Base-by-base conservation (phyloP, 1,140 invertebrate species). In the Drosophila leontia region DNA sequence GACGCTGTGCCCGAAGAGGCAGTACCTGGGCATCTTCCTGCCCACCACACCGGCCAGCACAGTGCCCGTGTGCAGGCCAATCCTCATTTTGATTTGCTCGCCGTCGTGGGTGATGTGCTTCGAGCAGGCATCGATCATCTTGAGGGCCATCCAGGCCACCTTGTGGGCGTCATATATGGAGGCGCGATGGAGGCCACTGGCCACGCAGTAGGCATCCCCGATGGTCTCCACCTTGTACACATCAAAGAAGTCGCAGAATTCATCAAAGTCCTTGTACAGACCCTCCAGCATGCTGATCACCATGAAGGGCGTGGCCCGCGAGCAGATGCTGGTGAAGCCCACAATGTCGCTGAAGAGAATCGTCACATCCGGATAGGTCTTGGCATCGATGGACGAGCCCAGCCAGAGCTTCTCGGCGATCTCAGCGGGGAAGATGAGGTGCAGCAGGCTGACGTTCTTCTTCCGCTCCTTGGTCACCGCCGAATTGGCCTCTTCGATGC, bases 151-250 rank as follows among this genome's bases (percentile, higher is more conserved):
- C 97, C 97, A 99, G 23, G 97, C 97, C 37, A 98, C 98, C 94
- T 98, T 97, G 64, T 98, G 97, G 9, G 98, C 98, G 93, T 99
- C 98, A 56, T 91, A 93, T 42, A 91, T 91, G 37, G 91, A 92
- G 50, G 96, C 97, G 78, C 96, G 95, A 91, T 99, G 97, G 9
- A 99, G 93, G 3, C 98, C 98, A 69, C 97, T 97, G 1, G 97
- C 98, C 4, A 98, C 97, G 92, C 98, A 98, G 92, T 99, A 99
- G 1, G 98, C 98, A 93, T 99, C 98, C 0, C 98, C 98, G 80
- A 97, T 97, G 41, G 98, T 99, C 93, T 99, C 98, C 61, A 99
- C 98, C 95, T 99, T 99, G 92, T 99, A 99, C 13, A 98, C 97
- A 91, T 98, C 98, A 11, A 98, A 94, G 78, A 97, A 95, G 68